Evolutionary conservation across 1,140 invertebrate genomes (phyloP).

Genomic region (Drosophila repletoides): DNA sequence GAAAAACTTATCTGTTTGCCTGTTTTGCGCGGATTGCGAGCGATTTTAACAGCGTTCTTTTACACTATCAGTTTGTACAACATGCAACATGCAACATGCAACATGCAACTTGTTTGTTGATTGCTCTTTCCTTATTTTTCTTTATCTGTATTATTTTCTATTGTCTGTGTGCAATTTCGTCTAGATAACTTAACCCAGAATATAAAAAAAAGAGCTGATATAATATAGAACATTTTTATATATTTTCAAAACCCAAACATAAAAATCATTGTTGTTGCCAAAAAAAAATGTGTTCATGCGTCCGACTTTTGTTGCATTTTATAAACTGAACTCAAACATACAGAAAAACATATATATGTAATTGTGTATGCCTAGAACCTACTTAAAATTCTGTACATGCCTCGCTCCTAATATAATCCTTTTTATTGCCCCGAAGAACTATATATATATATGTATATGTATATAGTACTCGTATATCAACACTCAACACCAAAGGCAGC

Average conservation of each 20-base stretch:
- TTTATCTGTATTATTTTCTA: not conserved
- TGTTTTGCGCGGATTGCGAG: constrained; percentile 42
- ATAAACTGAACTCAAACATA: constrained; percentile 11
- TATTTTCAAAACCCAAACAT: not conserved
- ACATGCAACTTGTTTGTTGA: constrained; percentile 49
- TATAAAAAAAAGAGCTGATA: not conserved
- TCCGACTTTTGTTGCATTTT: constrained; percentile 11
- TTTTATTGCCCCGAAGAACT: constrained; percentile 1
- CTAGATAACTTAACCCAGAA: not conserved
- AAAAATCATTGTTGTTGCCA: not conserved
- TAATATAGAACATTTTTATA: not conserved
- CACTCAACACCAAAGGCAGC: not conserved
- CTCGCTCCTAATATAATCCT: not conserved
- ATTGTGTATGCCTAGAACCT: not conserved
- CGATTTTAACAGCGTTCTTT: constrained; percentile 29
- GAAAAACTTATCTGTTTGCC: constrained; percentile 46
- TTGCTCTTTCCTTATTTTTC: constrained; percentile 11
- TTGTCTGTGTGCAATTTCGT: not conserved
- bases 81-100: constrained; percentile 53
- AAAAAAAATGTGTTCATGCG: constrained; percentile 2
- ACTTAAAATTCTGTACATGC: constrained; percentile 1
- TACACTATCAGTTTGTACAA: constrained; percentile 49
- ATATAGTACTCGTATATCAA: too few species aligned
- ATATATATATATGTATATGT: too few species aligned
- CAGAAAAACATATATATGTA: not conserved